Evolutionary conservation across 2,888 invertebrate species (phyloP).

Genomic region (Odontothrips loti): DNA sequence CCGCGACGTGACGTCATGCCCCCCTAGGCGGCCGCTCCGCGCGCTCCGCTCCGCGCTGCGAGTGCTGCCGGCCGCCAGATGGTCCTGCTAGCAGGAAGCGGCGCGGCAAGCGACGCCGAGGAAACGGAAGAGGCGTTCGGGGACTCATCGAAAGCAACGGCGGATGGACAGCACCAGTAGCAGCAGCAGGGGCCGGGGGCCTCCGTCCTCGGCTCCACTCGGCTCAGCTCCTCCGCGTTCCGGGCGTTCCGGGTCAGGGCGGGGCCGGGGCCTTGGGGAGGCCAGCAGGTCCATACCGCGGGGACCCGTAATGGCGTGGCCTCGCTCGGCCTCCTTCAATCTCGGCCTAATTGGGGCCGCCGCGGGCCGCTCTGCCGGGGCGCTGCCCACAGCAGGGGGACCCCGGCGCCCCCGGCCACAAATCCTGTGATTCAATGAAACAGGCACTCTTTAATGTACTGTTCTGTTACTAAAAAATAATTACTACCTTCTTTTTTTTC

Average conservation of each 20-base stretch:
- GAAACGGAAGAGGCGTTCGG: background rate
- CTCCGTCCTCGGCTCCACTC: background rate
- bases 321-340: background rate
- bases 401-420: too few species aligned
- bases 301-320: slow-evolving; percentile 2
- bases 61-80: too few species aligned
- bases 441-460: too few species aligned
- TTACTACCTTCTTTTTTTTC: too few species aligned
- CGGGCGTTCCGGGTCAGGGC: background rate
- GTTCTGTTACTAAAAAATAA: too few species aligned
- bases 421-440: too few species aligned
- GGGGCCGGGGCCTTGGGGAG: background rate
- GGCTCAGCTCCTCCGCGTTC: background rate
- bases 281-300: background rate
- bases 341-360: background rate
- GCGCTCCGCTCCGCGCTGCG: too few species aligned
- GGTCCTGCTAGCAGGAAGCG: background rate
- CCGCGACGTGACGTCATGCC: too few species aligned
- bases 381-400: too few species aligned
- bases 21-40: too few species aligned
- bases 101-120: background rate
- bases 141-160: slow-evolving; percentile 6
- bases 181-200: too few species aligned
- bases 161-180: too few species aligned
- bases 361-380: background rate